phyloP scores from a whole-genome alignment of 2,113 vertebrate genomes.

The Campylomormyrus numenius region DNA sequence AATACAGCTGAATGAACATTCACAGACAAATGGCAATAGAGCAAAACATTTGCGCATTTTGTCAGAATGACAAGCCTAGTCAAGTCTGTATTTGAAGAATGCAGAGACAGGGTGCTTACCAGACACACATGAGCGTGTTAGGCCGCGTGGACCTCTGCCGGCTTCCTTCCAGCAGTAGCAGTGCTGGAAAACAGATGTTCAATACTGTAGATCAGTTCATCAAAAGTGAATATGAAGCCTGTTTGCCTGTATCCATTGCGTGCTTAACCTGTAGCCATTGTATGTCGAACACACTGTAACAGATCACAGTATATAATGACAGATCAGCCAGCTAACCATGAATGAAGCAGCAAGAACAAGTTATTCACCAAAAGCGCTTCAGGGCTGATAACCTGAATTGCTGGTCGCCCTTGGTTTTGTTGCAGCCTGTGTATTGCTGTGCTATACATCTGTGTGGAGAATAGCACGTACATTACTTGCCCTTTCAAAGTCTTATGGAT shows the following conservation, averaged over 20 bases:
- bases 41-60: not conserved
- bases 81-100: not conserved
- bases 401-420: not conserved
- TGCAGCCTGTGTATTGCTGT: not conserved
- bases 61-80: not conserved
- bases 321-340: not conserved
- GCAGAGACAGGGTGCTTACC: not conserved
- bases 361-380: not conserved
- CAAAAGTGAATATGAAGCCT: not conserved
- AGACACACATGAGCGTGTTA: not conserved
- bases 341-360: not conserved
- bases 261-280: not conserved
- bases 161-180: not conserved
- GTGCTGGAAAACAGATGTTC: not conserved
- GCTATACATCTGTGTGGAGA: not conserved
- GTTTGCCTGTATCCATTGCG: not conserved
- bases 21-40: not conserved
- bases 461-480: not conserved
- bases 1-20: not conserved
- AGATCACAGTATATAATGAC: not conserved
- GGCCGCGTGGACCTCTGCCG: not conserved
- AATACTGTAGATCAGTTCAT: not conserved
- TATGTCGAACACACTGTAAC: not conserved
- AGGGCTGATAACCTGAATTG: not conserved
- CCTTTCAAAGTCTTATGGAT: not conserved